Percentiles rank a stretch among this genome's conserved stretches.
These are phyloP conservation scores for Macropis europaea DNA, from an alignment of 2,888 invertebrate genomes.

Conservation along the genomic window DNA sequence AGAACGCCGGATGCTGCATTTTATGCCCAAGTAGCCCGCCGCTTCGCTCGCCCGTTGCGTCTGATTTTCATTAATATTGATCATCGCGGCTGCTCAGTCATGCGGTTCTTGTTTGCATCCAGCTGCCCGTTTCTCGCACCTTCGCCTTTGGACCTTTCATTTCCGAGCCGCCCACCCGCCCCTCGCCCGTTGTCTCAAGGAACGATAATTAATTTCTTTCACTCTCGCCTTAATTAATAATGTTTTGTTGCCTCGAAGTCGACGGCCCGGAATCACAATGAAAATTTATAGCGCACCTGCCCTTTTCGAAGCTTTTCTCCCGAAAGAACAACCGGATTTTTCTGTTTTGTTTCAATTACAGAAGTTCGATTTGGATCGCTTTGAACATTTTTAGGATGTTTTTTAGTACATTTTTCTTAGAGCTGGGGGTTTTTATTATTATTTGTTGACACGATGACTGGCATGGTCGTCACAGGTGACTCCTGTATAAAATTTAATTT, in stretches of 20 bases:
- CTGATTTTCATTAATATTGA: conserved; percentile 64
- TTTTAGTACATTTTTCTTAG: too few relatives aligned
- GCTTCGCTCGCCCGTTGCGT: conserved; percentile 16
- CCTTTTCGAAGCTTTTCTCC: background rate
- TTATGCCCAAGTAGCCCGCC: background rate
- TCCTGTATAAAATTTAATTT: too few relatives aligned
- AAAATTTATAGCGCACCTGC: conserved; percentile 5
- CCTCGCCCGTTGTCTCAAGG: conserved; percentile 28
- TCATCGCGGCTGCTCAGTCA: conserved; percentile 57
- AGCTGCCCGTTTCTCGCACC: conserved; percentile 41
- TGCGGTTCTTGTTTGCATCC: conserved; percentile 47
- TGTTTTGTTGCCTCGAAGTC: conserved; percentile 19
- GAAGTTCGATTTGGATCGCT: too few relatives aligned
- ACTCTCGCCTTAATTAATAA: conserved; percentile 46
- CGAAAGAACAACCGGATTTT: too few relatives aligned
- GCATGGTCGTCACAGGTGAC: too few relatives aligned
- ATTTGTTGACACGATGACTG: too few relatives aligned
- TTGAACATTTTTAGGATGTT: too few relatives aligned
- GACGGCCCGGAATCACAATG: conserved; percentile 12
- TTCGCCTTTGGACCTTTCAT: conserved; percentile 21
- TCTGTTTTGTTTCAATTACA: too few relatives aligned
- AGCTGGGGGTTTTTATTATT: too few relatives aligned
- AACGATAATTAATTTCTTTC: conserved; percentile 51
- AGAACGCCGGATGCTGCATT: conserved; percentile 15
- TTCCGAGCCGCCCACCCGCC: background rate